Base-by-base conservation (phyloP, 1,140 invertebrate genomes). In the Ostrea denselamellosa region DNA sequence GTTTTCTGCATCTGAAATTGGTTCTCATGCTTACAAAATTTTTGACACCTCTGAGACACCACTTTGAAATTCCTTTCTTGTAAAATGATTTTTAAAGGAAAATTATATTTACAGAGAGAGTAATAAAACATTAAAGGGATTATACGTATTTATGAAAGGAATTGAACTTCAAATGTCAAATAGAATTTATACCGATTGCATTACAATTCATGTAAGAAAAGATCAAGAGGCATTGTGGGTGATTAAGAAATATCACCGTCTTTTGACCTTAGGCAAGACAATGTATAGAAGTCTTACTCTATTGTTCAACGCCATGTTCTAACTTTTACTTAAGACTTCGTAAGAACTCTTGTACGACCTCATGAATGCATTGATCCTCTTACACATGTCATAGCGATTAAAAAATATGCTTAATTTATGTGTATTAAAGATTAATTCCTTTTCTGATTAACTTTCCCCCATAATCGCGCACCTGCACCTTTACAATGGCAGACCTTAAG, bases 391-490 rank as follows among this genome's bases (percentile, higher is more conserved):
- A 54, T 14, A n/a, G n/a, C 53, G 44, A 54, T 83, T 54, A 52
- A 83, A 52, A 83, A 53, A 85, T 28, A 85, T 85, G 44, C 82
- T 85, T 85, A 85, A 85, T 85, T 85, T 85, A 85, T 85, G 54
- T 85, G 56, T 85, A 85, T 85, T 85, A 34, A 9, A 85, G 83
- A 85, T 85, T 85, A 54, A 85, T 85, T 85, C 53, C 54, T 62
- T 83, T 58, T 85, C 53, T 44, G 83, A 85, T 85, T 85, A 85
- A 85, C 83, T 85, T 85, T 85, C 19, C 19, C n/a, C 28, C 2
- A 58, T 85, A 62, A 54, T 34, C 53, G 28, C 54, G 54, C 83
- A 85, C 83, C 83, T 85, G 83, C 83, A 85, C n/a, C n/a, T 8
- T 28, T 0, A 58, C n/a, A 85, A 85, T 17, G 53, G 25, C 28